Evolutionary conservation across 2,113 vertebrate species (phyloP).

Genomic region (Naja naja): DNA sequence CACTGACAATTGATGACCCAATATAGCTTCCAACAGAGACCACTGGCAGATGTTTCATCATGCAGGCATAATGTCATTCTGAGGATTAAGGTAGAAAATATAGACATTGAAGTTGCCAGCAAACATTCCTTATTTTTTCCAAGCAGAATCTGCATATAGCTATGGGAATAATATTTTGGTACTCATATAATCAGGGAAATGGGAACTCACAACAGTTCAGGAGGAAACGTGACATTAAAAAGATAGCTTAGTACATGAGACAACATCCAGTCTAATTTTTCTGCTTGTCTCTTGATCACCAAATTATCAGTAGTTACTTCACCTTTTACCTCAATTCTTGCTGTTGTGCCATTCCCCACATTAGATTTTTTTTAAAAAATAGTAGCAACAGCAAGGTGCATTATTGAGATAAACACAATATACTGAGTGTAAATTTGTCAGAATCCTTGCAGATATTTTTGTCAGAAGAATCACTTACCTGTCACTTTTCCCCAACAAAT

Average conservation of each 20-base stretch:
- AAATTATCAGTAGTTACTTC: background rate
- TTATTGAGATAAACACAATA: background rate
- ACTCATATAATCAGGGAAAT: background rate
- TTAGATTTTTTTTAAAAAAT: background rate
- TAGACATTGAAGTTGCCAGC: background rate
- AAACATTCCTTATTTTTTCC: background rate
- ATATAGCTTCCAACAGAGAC: background rate
- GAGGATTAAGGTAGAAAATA: background rate
- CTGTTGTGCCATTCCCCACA: background rate
- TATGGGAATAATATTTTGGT: background rate
- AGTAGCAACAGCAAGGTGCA: fast-evolving
- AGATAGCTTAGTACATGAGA: background rate
- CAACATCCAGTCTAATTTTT: background rate
- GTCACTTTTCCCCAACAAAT: background rate
- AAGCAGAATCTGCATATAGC: background rate
- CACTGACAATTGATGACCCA: background rate
- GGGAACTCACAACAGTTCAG: background rate
- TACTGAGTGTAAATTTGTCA: background rate
- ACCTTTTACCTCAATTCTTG: background rate
- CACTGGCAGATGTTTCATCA: background rate
- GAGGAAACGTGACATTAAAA: background rate
- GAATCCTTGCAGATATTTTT: background rate
- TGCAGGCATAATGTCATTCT: background rate
- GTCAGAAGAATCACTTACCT: background rate
- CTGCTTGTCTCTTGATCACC: background rate